Percentiles rank a stretch among this genome's conserved stretches.
Evolutionary conservation across 2,888 invertebrate genomes (phyloP).

Genomic region (Pseudococcus viburni): DNA sequence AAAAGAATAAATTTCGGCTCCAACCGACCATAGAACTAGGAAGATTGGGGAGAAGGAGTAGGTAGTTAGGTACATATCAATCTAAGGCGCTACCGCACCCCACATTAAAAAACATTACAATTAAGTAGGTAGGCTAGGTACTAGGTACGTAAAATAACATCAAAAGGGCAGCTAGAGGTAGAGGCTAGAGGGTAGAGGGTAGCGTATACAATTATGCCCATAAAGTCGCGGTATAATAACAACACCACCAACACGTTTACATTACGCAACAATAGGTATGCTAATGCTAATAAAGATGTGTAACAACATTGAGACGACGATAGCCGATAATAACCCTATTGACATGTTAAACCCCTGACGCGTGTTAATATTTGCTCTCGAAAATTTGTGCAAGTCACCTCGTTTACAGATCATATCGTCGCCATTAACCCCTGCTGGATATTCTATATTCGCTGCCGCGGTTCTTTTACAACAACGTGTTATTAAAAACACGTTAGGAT

Average conservation of each 20-base stretch:
- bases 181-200: too few species aligned
- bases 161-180: not conserved
- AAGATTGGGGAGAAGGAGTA: too few species aligned
- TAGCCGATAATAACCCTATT: constrained; percentile 55
- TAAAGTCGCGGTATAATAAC: not conserved
- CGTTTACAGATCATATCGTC: constrained; percentile 62
- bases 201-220: too few species aligned
- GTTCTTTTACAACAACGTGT: constrained; percentile 1
- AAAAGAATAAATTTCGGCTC: not conserved
- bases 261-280: constrained; percentile 37
- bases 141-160: not conserved
- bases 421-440: constrained; percentile 60
- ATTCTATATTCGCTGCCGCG: not conserved
- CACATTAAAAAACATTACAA: too few species aligned
- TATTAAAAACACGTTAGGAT: constrained; percentile 55
- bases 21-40: too few species aligned
- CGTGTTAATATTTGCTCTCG: constrained; percentile 65
- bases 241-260: not conserved
- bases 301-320: constrained; percentile 55
- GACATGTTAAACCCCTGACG: constrained; percentile 60
- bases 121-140: too few species aligned
- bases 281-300: constrained; percentile 56
- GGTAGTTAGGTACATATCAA: too few species aligned
- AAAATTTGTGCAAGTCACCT: constrained; percentile 64
- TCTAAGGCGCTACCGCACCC: too few species aligned